phyloP scores from a whole-genome alignment of 1,140 invertebrate species.

The Mycetomoellerius zeteki region DNA sequence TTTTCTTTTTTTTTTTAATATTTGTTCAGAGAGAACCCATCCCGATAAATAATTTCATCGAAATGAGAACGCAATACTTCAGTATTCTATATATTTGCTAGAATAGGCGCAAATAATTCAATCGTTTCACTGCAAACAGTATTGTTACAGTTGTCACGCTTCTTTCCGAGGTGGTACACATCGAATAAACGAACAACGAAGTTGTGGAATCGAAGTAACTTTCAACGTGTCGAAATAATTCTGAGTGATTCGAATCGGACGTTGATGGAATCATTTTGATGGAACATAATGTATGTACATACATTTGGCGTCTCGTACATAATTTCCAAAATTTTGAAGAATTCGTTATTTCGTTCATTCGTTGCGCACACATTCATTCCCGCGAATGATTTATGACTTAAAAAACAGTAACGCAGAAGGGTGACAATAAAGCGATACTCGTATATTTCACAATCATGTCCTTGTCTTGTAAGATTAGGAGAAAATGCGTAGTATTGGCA shows the following conservation, averaged over 20 bases:
- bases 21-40: conserved; percentile 17
- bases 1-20: conserved; percentile 8
- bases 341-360: not conserved
- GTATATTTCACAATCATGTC: conserved; percentile 30
- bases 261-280: not conserved
- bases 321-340: not conserved
- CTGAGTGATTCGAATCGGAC: not conserved
- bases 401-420: conserved; percentile 1
- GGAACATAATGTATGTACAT: not conserved
- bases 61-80: conserved; percentile 21
- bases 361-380: not conserved
- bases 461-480: conserved; percentile 26
- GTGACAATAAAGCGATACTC: conserved; percentile 29
- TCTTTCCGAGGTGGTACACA: not conserved
- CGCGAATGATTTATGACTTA: conserved; percentile 8
- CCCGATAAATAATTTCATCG: conserved; percentile 27
- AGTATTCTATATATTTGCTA: conserved; percentile 48
- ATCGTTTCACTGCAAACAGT: conserved; percentile 29
- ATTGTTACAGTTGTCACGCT: conserved; percentile 22
- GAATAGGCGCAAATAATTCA: conserved; percentile 1
- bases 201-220: not conserved
- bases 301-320: not conserved
- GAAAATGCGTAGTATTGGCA: not conserved
- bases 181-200: not conserved
- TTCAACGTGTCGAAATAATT: not conserved